Evolutionary conservation across 2,797 vertebrate species (phyloP), one percentile per base, ranked within the genome.

Genomic region (Pseudotriccus pelzelni): DNA sequence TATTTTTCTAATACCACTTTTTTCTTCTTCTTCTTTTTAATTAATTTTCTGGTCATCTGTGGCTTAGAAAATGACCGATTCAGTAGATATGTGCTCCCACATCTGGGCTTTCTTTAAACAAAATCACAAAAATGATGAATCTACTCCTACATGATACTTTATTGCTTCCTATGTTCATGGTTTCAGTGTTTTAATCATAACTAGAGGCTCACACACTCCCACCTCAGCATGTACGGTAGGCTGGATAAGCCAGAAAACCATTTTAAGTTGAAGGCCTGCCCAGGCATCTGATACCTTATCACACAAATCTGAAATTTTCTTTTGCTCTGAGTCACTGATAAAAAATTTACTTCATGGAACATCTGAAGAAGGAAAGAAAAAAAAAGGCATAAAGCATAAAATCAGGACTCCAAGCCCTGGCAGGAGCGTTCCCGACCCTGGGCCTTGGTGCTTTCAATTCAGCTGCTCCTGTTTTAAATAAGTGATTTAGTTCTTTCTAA

Each of bases 71-170:
- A 82, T 70, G 10, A 88, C 64, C 89, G 84, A 80, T 75, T 79
- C 77, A 52, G 59, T 37, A 90, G 47, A 23, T 60, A 84, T 14
- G 36, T 84, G 62, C 73, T 88, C 62, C 18, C 34, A 76, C 22
- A 91, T 68, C 87, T 87, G 82, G 87, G 34, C 20, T 93, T 92
- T 84, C 69, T 93, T 93, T 79, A 91, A 94, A 83, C 41, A 80
- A 87, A 81, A 30, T 86, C 87, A 83, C 49, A 46, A 58, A 92
- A 87, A 41, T 14, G 2, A 86, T 47, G 10, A 81, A 66, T 72
- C 49, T 85, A 87, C 64, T 82, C 49, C 69, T 75, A 28, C 25
- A 22, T 79, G 87, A 68, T 50, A 32, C 12, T 84, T 85, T 37
- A 77, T 58, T 73, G 62, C 73, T 95, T 86, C 68, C 63, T 72